phyloP scores from a whole-genome alignment of 2,888 invertebrate species.

The Acleris cristana region DNA sequence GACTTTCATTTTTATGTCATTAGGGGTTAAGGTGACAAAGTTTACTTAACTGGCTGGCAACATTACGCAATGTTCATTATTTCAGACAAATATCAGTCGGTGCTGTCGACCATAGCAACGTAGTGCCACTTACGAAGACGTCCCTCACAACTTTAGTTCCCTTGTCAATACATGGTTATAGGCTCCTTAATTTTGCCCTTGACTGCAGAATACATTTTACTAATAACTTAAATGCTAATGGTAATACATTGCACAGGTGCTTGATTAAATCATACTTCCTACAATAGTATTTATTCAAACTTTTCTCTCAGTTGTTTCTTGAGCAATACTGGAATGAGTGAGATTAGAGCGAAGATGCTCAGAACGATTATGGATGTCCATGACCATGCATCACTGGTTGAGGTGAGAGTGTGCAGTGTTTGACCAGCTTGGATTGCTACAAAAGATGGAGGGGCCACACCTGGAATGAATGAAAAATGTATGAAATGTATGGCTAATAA shows the following conservation, averaged over 20 bases:
- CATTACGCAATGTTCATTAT: no score
- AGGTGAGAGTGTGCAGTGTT: slow-evolving; percentile 96
- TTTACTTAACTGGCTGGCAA: no score
- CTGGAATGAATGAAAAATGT: slow-evolving; percentile 66
- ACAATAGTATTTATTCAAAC: slow-evolving; percentile 84
- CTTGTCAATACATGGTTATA: no score
- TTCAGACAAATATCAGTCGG: no score
- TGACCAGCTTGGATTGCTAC: slow-evolving; percentile 99
- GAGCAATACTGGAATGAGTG: slow-evolving; percentile 94
- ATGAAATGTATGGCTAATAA: no score
- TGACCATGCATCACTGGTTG: slow-evolving; percentile 93
- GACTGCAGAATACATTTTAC: neutral
- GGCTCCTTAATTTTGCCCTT: no score
- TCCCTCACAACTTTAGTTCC: no score
- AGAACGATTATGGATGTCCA: slow-evolving; percentile 93
- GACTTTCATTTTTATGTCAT: no score
- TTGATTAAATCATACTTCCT: neutral
- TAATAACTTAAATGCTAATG: slow-evolving; percentile 25
- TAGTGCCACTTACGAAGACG: no score
- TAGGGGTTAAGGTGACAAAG: no score
- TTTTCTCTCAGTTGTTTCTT: slow-evolving; percentile 91
- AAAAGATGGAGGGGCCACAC: slow-evolving; percentile 98
- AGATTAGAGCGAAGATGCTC: slow-evolving; percentile 90
- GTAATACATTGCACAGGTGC: neutral
- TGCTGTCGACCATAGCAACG: no score